Base-by-base conservation (phyloP, 2,113 vertebrate species). In the Pelvicachromis taeniatus region DNA sequence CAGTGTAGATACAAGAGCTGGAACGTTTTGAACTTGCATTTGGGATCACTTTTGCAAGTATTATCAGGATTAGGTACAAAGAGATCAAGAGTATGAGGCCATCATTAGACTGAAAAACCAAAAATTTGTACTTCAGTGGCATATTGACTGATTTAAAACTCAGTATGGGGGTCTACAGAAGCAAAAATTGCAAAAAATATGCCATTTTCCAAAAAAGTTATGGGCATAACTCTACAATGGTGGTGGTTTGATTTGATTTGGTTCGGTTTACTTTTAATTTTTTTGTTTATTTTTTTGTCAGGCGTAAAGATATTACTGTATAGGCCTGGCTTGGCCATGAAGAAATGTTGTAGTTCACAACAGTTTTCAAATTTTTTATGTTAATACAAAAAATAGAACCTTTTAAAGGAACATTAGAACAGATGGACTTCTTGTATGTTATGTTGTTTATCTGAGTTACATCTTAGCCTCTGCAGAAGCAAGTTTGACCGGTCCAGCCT, bases 401-500 rank as follows among this genome's bases (percentile, higher is more conserved):
- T 13, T 31, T 31, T 59, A 45, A 48, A 33, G 23, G 26, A 56
- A 31, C 29, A 21, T 29, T 52, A 31, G 10, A 31, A 26, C 40
- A 70, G 21, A 11, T 3, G 8, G 40, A 17, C 65, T 33, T 59
- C 31, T 65, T 9, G 4, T 7, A 45, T 73, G 61, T 16, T 17
- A 26, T 10, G 58, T 9, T 21, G 56, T 11, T 78, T 19, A 42
- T 65, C 68, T 17, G 13, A 61, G 79, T 88, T 29, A 40, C 0
- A 26, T 16, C 29, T 78, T 29, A 29, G n/a, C 23, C 6, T 42
- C 80, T 23, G 33, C 16, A 81, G 21, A 23, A 83, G 87, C 89
- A 53, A 80, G 91, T 88, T 55, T 1, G 82, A 88, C 89, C 79
- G 63, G 92, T 89, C 59, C 11, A 17, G 45, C 31, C 14, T 82